A percentile compares a stretch with the other conserved stretches of the same genome.
Conservation (phyloP, 2,113 vertebrate species). For the Camelus dromedarius region DNA sequence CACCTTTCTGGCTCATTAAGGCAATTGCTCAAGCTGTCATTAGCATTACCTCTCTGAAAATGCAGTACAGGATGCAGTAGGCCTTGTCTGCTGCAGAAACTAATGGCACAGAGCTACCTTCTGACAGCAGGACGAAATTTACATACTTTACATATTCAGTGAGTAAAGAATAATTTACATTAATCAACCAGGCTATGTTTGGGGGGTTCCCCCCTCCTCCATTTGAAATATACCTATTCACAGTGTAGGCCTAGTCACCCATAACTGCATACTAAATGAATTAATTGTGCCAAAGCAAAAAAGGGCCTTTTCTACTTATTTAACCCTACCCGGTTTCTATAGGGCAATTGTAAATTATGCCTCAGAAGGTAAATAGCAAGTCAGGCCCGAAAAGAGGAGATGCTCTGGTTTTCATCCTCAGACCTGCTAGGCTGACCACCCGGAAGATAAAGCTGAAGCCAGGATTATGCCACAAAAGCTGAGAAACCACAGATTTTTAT, state of each 20-base stretch:
- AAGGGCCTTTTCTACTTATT: constrained; percentile 55
- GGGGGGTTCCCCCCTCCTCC: not conserved
- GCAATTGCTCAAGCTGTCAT: constrained; percentile 65
- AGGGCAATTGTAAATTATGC: constrained; percentile 72
- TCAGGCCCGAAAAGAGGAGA: constrained; percentile 81
- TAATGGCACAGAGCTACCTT: constrained; percentile 54
- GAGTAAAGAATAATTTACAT: constrained; percentile 59
- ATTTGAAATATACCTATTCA: constrained; percentile 27
- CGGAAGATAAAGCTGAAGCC: constrained; percentile 80
- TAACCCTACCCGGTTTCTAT: constrained; percentile 53
- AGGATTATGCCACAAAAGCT: constrained; percentile 84
- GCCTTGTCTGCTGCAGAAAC: constrained; percentile 58
- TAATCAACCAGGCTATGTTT: constrained; percentile 61
- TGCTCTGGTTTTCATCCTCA: constrained; percentile 76
- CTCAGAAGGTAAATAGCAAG: constrained; percentile 78
- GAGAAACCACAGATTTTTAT: constrained; percentile 85
- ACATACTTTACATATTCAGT: constrained; percentile 66
- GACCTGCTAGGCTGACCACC: constrained; percentile 82
- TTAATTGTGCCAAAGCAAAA: constrained; percentile 29
- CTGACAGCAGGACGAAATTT: constrained; percentile 59
- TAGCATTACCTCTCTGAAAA: constrained; percentile 60
- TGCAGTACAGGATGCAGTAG: constrained; percentile 42
- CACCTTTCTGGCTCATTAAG: constrained; percentile 60
- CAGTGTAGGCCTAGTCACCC: not conserved
- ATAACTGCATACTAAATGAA: constrained; percentile 11